Evolutionary conservation across 2,797 vertebrate species (phyloP).

Genomic region (Dryobates pubescens): DNA sequence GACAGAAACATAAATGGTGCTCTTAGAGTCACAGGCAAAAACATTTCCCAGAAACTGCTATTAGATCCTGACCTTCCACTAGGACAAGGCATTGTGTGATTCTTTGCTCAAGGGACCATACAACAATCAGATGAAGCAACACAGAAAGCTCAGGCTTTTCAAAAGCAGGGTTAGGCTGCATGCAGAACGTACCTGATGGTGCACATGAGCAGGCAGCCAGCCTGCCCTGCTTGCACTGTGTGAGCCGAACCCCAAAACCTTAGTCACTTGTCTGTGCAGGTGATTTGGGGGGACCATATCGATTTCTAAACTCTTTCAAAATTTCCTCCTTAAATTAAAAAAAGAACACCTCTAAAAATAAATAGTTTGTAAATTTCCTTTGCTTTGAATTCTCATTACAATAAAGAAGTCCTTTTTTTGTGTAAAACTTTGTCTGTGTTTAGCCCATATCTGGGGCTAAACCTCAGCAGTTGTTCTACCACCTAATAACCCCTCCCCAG

Average conservation of each 20-base stretch:
- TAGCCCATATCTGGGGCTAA: no score
- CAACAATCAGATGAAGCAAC: not conserved
- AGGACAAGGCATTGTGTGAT: not conserved
- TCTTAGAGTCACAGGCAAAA: not conserved
- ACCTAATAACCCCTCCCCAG: no score
- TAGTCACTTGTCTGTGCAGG: not conserved
- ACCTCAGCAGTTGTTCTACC: no score
- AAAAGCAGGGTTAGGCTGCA: not conserved
- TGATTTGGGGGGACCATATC: not conserved
- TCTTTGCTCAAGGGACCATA: not conserved
- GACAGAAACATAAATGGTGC: not conserved
- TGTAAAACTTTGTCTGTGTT: not conserved
- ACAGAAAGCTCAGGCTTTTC: not conserved
- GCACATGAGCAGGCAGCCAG: rapidly evolving
- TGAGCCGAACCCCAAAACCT: not conserved
- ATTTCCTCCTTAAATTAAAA: not conserved
- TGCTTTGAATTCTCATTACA: not conserved
- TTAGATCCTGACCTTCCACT: not conserved
- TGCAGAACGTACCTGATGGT: not conserved
- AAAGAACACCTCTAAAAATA: not conserved
- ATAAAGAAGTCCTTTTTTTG: not conserved
- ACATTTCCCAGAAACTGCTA: constrained; percentile 17
- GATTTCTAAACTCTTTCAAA: not conserved
- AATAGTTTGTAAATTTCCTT: not conserved
- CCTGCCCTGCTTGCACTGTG: rapidly evolving